Evolutionary conservation across 2,797 vertebrate genomes (phyloP).

Genomic region (Chaetodon trifasciatus): DNA sequence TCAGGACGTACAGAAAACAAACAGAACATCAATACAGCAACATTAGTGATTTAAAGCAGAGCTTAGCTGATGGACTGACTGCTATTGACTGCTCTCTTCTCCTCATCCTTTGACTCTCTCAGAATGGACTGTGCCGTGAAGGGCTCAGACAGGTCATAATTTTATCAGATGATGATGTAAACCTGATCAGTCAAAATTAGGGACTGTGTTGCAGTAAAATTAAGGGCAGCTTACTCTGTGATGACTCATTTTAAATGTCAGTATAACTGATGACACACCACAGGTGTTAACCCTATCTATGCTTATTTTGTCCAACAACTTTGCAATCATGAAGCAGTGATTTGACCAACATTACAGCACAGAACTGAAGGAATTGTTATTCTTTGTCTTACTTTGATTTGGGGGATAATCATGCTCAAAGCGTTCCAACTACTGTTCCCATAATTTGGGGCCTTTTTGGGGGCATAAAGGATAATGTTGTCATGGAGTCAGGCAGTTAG

Average conservation of each 20-base stretch:
- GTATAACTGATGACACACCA: background rate
- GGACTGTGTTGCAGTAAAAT: background rate
- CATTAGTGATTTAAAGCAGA: slow-evolving; percentile 15
- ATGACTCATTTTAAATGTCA: background rate
- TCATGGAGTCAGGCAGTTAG: background rate
- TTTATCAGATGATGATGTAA: too few species aligned
- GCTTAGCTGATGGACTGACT: slow-evolving; percentile 5
- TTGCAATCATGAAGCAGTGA: background rate
- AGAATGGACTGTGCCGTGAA: background rate
- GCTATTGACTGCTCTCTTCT: slow-evolving; percentile 1
- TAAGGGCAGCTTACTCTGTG: background rate
- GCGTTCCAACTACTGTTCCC: background rate
- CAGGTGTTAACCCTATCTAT: background rate
- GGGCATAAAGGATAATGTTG: background rate
- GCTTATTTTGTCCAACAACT: background rate
- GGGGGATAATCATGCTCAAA: background rate
- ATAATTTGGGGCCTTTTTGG: background rate
- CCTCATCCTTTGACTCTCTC: slow-evolving; percentile 13
- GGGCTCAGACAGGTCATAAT: background rate
- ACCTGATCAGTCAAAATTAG: background rate
- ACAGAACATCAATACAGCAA: slow-evolving; percentile 26
- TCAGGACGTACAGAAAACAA: slow-evolving; percentile 12
- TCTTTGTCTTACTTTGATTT: background rate
- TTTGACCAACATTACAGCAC: background rate
- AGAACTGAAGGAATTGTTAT: background rate